These are phyloP conservation scores for Drosophila parabipectinata DNA, from an alignment of 1,140 invertebrate species.

Conservation along the genomic window DNA sequence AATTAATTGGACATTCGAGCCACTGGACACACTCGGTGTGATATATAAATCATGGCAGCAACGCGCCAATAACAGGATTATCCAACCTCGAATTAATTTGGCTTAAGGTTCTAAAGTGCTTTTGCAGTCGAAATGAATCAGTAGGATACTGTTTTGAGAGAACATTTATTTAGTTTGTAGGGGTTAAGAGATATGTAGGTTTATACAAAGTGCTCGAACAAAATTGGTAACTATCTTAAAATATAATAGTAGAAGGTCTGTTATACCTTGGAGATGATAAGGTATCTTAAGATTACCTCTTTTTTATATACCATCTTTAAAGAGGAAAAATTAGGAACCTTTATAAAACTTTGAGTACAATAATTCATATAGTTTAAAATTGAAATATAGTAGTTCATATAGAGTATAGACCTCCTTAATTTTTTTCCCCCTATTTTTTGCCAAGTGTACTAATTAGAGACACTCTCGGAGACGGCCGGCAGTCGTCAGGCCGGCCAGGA, in stretches of 20 bases:
- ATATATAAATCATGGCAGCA: conserved; percentile 58
- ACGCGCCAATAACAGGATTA: conserved; percentile 45
- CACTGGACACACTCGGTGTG: conserved; percentile 23
- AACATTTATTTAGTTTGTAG: not conserved
- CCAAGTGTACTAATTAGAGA: conserved; percentile 64
- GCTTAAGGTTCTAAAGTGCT: conserved; percentile 24
- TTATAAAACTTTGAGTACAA: too few species aligned
- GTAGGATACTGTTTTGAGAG: not conserved
- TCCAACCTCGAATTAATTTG: conserved; percentile 51
- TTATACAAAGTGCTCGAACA: not conserved
- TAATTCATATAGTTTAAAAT: too few species aligned
- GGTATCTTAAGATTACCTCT: too few species aligned
- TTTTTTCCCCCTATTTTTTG: not conserved
- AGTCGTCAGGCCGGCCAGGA: conserved; percentile 13
- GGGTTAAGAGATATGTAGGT: too few species aligned
- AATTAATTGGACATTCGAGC: conserved; percentile 55
- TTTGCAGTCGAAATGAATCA: conserved; percentile 16
- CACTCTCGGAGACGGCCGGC: conserved; percentile 45
- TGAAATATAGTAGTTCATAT: too few species aligned
- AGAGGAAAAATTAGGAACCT: too few species aligned
- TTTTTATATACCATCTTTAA: too few species aligned
- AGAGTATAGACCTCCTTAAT: not conserved
- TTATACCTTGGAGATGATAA: too few species aligned
- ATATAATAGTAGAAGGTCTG: too few species aligned
- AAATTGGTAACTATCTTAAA: too few species aligned